Evolutionary conservation across 2,888 invertebrate genomes (phyloP).

Genomic region (Drosophila paramelanica): DNA sequence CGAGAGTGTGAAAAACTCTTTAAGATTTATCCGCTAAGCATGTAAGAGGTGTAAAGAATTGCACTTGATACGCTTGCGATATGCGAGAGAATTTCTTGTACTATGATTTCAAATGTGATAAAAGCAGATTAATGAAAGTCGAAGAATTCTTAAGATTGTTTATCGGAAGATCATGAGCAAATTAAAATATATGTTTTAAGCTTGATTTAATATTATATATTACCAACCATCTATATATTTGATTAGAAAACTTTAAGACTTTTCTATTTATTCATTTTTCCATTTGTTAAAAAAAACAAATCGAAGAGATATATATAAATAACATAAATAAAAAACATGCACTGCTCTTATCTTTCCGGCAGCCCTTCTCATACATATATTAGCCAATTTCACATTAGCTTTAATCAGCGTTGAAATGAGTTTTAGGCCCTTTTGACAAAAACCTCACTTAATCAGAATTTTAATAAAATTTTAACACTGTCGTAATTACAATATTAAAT

Average conservation of each 20-base stretch:
- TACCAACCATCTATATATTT: too few species aligned
- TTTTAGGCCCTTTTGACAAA: background rate
- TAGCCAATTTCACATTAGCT: conserved; percentile 6
- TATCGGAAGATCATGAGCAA: too few species aligned
- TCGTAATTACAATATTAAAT: conserved; percentile 49
- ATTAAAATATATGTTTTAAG: too few species aligned
- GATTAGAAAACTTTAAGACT: too few species aligned
- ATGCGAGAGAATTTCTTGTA: background rate
- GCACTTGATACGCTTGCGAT: conserved; percentile 13
- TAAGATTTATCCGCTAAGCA: conserved; percentile 10
- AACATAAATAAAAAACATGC: too few species aligned
- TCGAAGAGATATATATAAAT: too few species aligned
- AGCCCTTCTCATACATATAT: background rate
- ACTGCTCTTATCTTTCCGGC: background rate
- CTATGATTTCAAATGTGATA: background rate
- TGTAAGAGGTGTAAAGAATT: conserved; percentile 7
- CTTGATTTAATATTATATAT: too few species aligned
- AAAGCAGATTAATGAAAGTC: background rate
- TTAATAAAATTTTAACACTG: conserved; percentile 36
- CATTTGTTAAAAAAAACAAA: too few species aligned
- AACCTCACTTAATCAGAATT: conserved; percentile 10
- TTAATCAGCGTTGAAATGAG: conserved; percentile 5
- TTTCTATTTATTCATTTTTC: too few species aligned
- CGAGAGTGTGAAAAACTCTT: conserved; percentile 1
- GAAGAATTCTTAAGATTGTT: background rate